These are phyloP conservation scores for Danionella cerebrum DNA, from an alignment of 2,113 vertebrate species.

Conservation along the genomic window DNA sequence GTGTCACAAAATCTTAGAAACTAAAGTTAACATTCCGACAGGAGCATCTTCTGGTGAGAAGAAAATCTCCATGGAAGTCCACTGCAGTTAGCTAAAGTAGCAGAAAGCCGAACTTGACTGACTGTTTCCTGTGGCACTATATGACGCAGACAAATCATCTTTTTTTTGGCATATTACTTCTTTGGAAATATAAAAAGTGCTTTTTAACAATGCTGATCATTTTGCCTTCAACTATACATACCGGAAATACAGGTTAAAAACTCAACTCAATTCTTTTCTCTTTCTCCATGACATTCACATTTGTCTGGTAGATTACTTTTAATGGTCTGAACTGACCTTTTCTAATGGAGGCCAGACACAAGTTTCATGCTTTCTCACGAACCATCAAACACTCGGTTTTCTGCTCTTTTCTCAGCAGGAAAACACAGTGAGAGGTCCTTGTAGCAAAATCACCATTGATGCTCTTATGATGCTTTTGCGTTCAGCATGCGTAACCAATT, in stretches of 20 bases:
- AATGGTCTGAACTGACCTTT: neutral
- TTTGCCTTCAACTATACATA: no score
- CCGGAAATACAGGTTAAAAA: neutral
- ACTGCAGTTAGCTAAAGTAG: no score
- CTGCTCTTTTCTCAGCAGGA: neutral
- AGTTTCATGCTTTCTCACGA: conserved; percentile 7
- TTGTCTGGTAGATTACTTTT: conserved; percentile 20
- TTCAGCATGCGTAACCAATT: neutral
- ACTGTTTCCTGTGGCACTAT: no score
- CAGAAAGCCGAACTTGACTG: no score
- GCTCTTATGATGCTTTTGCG: neutral
- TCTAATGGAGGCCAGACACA: conserved; percentile 14
- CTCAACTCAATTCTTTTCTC: conserved; percentile 9
- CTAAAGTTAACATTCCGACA: no score
- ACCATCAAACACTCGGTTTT: neutral
- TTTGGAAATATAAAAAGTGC: no score
- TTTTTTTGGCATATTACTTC: no score
- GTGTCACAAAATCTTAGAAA: no score
- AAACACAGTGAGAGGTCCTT: neutral
- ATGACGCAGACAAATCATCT: no score
- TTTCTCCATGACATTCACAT: neutral
- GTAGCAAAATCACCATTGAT: neutral
- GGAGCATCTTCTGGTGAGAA: no score
- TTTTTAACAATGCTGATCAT: no score
- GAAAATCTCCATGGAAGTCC: no score